Percentiles rank a stretch among this genome's conserved stretches.
Conservation (phyloP, 2,113 vertebrate genomes). For the Mustelus asterias region DNA sequence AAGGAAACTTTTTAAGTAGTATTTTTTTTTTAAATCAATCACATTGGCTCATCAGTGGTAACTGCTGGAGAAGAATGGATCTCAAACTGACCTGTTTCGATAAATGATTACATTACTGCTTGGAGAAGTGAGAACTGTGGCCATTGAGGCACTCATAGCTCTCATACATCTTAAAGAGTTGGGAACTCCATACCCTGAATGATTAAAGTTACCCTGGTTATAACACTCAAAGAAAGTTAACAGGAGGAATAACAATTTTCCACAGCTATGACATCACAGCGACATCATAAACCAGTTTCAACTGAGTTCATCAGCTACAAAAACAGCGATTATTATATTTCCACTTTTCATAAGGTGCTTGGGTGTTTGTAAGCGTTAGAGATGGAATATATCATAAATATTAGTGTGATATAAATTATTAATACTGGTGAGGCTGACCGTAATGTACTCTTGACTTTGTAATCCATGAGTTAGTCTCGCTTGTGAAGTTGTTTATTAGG, state of each 20-base stretch:
- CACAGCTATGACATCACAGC: not conserved
- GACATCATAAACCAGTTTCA: constrained; percentile 28
- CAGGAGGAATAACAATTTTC: not conserved
- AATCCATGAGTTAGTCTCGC: not conserved
- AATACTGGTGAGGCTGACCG: not conserved
- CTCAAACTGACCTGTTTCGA: constrained; percentile 29
- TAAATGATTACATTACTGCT: constrained; percentile 12
- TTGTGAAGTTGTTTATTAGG: not conserved
- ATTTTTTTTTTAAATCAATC: not conserved
- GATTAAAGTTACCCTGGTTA: not conserved
- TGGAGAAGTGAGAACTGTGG: constrained; percentile 18
- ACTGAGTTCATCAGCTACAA: constrained; percentile 1
- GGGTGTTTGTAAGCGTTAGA: not conserved
- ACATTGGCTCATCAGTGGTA: not conserved
- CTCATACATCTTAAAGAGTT: not conserved
- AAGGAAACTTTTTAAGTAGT: not conserved
- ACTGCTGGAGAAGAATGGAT: not conserved
- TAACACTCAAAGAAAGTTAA: constrained; percentile 16
- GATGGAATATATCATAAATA: not conserved
- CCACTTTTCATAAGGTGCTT: not conserved
- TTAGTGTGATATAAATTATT: not conserved
- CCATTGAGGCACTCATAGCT: not conserved
- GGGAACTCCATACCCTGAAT: not conserved
- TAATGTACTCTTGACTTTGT: not conserved
- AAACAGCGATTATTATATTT: not conserved